These are phyloP conservation scores for Andrena camellia DNA, from an alignment of 2,888 invertebrate genomes.

Conservation along the genomic window DNA sequence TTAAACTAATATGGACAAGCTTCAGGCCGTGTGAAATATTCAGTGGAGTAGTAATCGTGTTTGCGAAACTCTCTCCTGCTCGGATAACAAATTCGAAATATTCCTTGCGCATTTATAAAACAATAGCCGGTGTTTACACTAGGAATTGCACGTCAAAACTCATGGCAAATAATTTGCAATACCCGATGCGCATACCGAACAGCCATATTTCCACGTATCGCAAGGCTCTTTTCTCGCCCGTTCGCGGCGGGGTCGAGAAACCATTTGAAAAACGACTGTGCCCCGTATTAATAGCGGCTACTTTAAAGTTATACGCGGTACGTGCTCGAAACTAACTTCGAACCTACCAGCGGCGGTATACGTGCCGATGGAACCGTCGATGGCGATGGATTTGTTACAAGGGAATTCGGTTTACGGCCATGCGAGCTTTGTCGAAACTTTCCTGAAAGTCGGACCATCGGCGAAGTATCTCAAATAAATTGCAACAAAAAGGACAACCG, in stretches of 20 bases:
- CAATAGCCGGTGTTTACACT: background rate
- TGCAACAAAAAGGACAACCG: conserved; percentile 7
- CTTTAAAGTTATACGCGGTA: conserved; percentile 75
- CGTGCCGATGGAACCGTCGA: conserved; percentile 60
- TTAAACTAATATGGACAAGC: background rate
- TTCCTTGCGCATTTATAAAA: background rate
- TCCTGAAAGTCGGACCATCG: conserved; percentile 41
- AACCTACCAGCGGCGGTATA: conserved; percentile 46
- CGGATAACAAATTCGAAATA: background rate
- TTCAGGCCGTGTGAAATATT: background rate
- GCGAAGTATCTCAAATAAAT: conserved; percentile 52
- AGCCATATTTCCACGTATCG: conserved; percentile 8
- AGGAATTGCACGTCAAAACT: background rate
- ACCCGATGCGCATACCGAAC: background rate
- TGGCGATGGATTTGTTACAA: conserved; percentile 72
- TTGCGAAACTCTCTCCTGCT: background rate
- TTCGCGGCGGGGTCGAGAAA: background rate
- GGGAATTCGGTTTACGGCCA: conserved; percentile 66
- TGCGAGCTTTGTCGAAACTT: conserved; percentile 53
- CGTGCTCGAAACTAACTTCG: conserved; percentile 71
- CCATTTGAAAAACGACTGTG: conserved; percentile 72
- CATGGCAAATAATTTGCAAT: conserved; percentile 7
- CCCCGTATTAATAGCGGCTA: conserved; percentile 75
- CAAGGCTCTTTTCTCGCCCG: conserved; percentile 12
- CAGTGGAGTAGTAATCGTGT: background rate